Percentiles rank a stretch among this genome's conserved stretches.
Evolutionary conservation across 1,140 invertebrate species (phyloP).

Genomic region (Caerostris extrusa): DNA sequence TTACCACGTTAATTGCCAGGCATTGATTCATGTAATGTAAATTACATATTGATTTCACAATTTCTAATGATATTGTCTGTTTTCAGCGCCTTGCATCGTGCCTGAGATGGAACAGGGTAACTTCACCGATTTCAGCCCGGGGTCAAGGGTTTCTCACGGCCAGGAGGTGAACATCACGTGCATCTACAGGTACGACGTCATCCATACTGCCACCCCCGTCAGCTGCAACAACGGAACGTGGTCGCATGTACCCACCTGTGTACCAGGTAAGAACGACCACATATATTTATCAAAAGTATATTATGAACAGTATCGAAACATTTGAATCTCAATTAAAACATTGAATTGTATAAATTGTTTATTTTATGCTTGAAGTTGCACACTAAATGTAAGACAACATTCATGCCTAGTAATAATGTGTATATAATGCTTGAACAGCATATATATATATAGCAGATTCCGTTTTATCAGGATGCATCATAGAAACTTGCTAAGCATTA

Average conservation of each 20-base stretch:
- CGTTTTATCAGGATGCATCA: too few relatives aligned
- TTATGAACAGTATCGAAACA: too few relatives aligned
- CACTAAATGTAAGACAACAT: too few relatives aligned
- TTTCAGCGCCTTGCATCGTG: slow-evolving; percentile 92
- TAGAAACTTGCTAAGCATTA: too few relatives aligned
- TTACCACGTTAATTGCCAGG: too few relatives aligned
- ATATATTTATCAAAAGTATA: neutral
- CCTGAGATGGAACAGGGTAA: slow-evolving; percentile 92
- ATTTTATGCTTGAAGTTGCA: too few relatives aligned
- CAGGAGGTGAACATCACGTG: slow-evolving; percentile 92
- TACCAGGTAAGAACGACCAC: slow-evolving; percentile 85
- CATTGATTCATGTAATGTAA: too few relatives aligned
- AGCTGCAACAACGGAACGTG: slow-evolving; percentile 97
- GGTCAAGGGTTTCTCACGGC: slow-evolving; percentile 90
- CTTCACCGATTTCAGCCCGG: slow-evolving; percentile 82
- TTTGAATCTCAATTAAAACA: too few relatives aligned
- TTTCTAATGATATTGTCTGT: neutral
- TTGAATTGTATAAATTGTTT: too few relatives aligned
- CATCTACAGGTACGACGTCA: slow-evolving; percentile 92
- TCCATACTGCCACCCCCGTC: slow-evolving; percentile 87
- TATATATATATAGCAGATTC: too few relatives aligned
- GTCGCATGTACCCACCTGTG: slow-evolving; percentile 94
- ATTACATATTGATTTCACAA: neutral
- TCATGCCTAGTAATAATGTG: too few relatives aligned
- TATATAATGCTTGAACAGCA: too few relatives aligned